phyloP scores from a whole-genome alignment of 2,113 vertebrate species.

The Rallus limicola region DNA sequence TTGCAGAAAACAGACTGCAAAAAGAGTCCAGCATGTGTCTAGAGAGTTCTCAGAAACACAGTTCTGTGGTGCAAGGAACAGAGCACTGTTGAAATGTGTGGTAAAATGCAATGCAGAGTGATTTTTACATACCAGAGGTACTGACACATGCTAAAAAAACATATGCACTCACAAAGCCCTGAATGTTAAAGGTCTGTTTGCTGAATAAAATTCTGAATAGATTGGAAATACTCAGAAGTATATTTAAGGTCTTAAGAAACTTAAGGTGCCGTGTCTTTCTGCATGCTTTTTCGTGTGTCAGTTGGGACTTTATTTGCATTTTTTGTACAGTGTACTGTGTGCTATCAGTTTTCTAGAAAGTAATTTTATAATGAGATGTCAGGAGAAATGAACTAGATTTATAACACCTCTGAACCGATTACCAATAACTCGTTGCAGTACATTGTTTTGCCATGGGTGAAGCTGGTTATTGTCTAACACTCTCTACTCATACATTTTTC shows the following conservation, averaged over 20 bases:
- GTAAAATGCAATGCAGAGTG: neutral
- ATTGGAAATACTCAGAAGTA: neutral
- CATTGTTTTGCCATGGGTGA: neutral
- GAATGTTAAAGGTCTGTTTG: neutral
- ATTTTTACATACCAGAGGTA: neutral
- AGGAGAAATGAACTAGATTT: neutral
- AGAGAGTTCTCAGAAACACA: slow-evolving; percentile 32
- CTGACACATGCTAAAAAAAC: neutral
- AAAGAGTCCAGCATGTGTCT: neutral
- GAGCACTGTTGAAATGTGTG: neutral
- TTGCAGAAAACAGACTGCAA: neutral
- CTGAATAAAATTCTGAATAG: neutral
- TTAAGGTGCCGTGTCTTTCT: neutral
- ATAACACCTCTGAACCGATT: neutral
- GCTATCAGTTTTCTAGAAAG: neutral
- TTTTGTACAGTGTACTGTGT: neutral
- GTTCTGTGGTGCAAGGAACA: neutral
- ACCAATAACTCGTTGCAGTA: neutral
- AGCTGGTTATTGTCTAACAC: neutral
- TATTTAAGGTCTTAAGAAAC: neutral
- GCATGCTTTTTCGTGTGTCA: neutral
- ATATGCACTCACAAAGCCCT: neutral
- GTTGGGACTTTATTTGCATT: neutral
- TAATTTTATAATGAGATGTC: neutral
- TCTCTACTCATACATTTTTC: neutral